Base-by-base conservation (phyloP, 2,888 invertebrate species). In the Epirrhoe tristata region DNA sequence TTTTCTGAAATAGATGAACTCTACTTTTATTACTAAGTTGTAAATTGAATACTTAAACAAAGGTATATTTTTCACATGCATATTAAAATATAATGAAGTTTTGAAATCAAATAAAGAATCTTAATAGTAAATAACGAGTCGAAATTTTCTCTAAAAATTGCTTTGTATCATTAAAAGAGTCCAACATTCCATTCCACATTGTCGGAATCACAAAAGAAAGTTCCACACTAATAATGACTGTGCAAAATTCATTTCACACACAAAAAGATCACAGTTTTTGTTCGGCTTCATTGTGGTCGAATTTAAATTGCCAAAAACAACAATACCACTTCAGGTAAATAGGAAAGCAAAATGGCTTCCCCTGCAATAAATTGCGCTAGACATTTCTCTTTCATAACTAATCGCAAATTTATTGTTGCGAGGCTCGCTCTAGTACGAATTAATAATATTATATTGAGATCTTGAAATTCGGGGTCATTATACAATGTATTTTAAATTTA, bases 361-460 rank as follows among this genome's bases (percentile, higher is more conserved):
- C 86, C 81, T 79, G 70, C 70, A 76, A 90, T 91, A 90, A 92
- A 92, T 93, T 86, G 86, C 75, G 59, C 74, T 72, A 85, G 87
- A 88, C 86, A 86, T 87, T 88, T 85, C 83, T 82, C 81, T 82
- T 85, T 90, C 88, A 87, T 83, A 87, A 84, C 90, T 91, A 93
- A 93, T 93, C 91, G 90, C 75, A 86, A 90, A 93, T 93, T 93
- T 93, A 93, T 93, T 89, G 84, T 88, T 83, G 79, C 77, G 77
- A 88, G 93, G 93, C 92, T 83, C 73, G 79, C 75, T 79, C 83
- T 88, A 80, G 84, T 92, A 85, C 78, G 82, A 90, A 89, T 89
- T 91, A 89, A 93, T 91, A 89, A 90, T 90, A 89, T 90, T 87
- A 88, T 81, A 85, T 84, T 77, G 79, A 87, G 80, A 85, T 86